These are phyloP conservation scores for Platypus cylindrus DNA, from an alignment of 2,888 invertebrate species.

Conservation along the genomic window DNA sequence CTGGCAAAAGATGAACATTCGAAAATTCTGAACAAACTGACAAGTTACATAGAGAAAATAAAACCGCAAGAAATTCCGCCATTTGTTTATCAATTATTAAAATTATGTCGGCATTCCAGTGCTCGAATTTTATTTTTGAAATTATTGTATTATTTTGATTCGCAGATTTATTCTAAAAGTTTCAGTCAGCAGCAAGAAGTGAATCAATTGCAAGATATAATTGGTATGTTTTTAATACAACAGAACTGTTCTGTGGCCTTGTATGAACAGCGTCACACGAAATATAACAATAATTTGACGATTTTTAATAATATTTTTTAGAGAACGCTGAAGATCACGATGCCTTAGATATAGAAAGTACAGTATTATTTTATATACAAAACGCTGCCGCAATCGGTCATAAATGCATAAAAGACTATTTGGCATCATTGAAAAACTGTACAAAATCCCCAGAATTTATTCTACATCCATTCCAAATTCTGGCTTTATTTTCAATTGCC, in stretches of 20 bases:
- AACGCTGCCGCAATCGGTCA: slow-evolving; percentile 35
- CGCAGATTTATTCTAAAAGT: slow-evolving; percentile 30
- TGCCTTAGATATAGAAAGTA: slow-evolving; percentile 46
- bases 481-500: slow-evolving; percentile 42
- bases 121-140: slow-evolving; percentile 27
- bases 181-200: slow-evolving; percentile 15
- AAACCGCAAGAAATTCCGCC: slow-evolving; percentile 52
- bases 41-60: slow-evolving; percentile 43
- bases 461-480: slow-evolving; percentile 50
- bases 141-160: slow-evolving; percentile 30
- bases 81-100: slow-evolving; percentile 53
- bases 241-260: background rate
- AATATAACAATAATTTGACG: slow-evolving; percentile 7
- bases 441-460: slow-evolving; percentile 44
- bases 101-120: slow-evolving; percentile 39
- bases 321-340: slow-evolving; percentile 38
- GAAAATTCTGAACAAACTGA: slow-evolving; percentile 49
- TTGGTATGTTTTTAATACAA: slow-evolving; percentile 22
- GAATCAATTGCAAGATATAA: slow-evolving; percentile 24
- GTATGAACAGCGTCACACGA: background rate
- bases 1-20: slow-evolving; percentile 45
- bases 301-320: slow-evolving; percentile 17
- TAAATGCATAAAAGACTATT: slow-evolving; percentile 36
- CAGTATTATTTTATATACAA: slow-evolving; percentile 45
- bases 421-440: slow-evolving; percentile 38